Evolutionary conservation across 2,888 invertebrate genomes (phyloP).

Genomic region (Ephialtes manifestator): DNA sequence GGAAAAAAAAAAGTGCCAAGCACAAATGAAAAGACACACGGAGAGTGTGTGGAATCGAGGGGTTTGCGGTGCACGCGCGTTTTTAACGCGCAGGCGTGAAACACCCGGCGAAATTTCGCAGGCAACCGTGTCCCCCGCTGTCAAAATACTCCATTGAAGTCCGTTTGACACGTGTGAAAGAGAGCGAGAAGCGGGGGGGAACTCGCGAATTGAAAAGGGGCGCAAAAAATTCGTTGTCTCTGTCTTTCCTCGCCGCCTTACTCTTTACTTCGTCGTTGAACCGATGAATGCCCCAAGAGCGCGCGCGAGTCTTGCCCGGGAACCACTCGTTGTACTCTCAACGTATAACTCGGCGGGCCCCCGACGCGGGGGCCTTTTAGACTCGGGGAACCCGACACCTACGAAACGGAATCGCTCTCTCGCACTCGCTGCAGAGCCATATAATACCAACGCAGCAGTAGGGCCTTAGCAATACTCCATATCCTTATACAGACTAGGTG

Average conservation of each 20-base stretch:
- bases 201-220: conserved; percentile 59
- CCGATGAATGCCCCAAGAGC: conserved; percentile 46
- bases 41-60: neutral
- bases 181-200: conserved; percentile 40
- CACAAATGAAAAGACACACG: neutral
- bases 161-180: conserved; percentile 60
- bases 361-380: conserved; percentile 40
- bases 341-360: conserved; percentile 41
- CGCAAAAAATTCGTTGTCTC: conserved; percentile 41
- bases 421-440: neutral
- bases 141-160: conserved; percentile 84
- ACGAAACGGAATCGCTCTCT: conserved; percentile 35
- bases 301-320: conserved; percentile 31
- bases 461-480: conserved; percentile 24
- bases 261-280: conserved; percentile 37
- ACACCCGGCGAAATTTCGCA: conserved; percentile 83
- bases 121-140: conserved; percentile 83
- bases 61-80: conserved; percentile 37
- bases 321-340: conserved; percentile 40
- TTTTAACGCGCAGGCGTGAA: conserved; percentile 78
- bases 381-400: conserved; percentile 64
- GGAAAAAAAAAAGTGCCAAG: neutral
- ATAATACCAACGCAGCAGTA: conserved; percentile 18
- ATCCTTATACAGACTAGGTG: conserved; percentile 26
- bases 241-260: conserved; percentile 29